Percentiles rank a stretch among this genome's conserved stretches.
phyloP scores from a whole-genome alignment of 92 coral and sea anemone species.

The Palythoa grandiflora region DNA sequence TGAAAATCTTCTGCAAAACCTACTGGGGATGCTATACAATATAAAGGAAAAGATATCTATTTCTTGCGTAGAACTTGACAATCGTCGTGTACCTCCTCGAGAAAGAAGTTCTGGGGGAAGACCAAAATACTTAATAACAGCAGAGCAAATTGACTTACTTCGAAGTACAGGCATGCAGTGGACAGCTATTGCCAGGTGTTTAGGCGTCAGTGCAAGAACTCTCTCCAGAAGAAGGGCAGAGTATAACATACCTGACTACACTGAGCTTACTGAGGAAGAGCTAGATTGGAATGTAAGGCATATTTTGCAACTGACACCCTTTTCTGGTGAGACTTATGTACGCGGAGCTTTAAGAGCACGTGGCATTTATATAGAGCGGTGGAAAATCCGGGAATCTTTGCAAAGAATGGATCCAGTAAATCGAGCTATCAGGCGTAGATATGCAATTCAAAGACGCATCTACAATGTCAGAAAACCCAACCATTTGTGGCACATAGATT shows the following conservation, averaged over 20 bases:
- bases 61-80: constrained; percentile 18
- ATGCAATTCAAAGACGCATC: constrained; percentile 32
- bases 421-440: constrained; percentile 45
- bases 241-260: constrained; percentile 9
- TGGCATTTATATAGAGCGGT: constrained; percentile 52
- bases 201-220: constrained; percentile 43
- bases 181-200: constrained; percentile 56
- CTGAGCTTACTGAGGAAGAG: constrained; percentile 7
- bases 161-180: constrained; percentile 58
- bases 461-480: constrained; percentile 47
- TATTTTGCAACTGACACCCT: constrained; percentile 57
- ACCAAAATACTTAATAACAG: constrained; percentile 51
- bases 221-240: constrained; percentile 56
- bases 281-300: constrained; percentile 9
- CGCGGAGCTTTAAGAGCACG: constrained; percentile 56
- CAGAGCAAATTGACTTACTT: constrained; percentile 59
- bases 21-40: constrained; percentile 28
- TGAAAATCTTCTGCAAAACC: constrained; percentile 35
- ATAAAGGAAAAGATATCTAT: constrained; percentile 21
- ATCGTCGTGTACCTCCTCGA: constrained; percentile 48
- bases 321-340: constrained; percentile 58
- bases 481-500: constrained; percentile 47
- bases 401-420: constrained; percentile 50
- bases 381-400: constrained; percentile 44
- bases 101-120: constrained; percentile 56